phyloP scores from a whole-genome alignment of 2,797 vertebrate species.

The Ptychobarbus kaznakovi region DNA sequence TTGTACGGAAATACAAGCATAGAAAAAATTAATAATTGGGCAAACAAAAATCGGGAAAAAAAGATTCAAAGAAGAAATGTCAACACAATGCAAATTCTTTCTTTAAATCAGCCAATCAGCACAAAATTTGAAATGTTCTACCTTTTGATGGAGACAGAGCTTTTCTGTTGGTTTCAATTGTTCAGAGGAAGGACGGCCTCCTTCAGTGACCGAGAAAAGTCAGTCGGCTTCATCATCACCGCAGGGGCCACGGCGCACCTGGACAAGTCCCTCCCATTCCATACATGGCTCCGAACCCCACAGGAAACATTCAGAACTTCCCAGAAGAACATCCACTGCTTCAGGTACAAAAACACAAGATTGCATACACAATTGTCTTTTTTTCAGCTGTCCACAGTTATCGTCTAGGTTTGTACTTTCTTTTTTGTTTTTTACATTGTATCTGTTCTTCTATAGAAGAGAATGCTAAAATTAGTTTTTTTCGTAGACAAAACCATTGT shows the following conservation, averaged over 20 bases:
- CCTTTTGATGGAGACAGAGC: slow-evolving; percentile 9
- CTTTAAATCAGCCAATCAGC: slow-evolving; percentile 41
- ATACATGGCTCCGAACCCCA: slow-evolving; percentile 75
- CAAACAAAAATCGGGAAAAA: not conserved
- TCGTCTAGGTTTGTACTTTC: not conserved
- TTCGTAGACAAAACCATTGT: not conserved
- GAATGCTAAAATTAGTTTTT: not conserved
- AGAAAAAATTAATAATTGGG: slow-evolving; percentile 10
- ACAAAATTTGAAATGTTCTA: slow-evolving; percentile 10
- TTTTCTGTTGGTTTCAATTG: slow-evolving; percentile 54
- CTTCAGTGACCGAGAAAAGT: slow-evolving; percentile 78
- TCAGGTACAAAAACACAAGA: slow-evolving; percentile 78
- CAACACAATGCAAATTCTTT: slow-evolving; percentile 38
- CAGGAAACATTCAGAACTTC: slow-evolving; percentile 85
- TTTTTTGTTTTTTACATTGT: not conserved
- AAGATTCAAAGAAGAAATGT: slow-evolving; percentile 19
- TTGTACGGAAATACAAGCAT: slow-evolving; percentile 51
- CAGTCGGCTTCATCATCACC: slow-evolving; percentile 81
- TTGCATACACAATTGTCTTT: not conserved
- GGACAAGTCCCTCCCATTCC: slow-evolving; percentile 84
- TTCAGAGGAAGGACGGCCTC: slow-evolving; percentile 83
- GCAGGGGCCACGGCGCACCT: slow-evolving; percentile 77
- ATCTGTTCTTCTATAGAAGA: not conserved
- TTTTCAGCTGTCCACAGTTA: not conserved
- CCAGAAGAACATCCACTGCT: slow-evolving; percentile 81